Evolutionary conservation across 1,140 invertebrate genomes (phyloP).

Genomic region (Platyscapa corneri): DNA sequence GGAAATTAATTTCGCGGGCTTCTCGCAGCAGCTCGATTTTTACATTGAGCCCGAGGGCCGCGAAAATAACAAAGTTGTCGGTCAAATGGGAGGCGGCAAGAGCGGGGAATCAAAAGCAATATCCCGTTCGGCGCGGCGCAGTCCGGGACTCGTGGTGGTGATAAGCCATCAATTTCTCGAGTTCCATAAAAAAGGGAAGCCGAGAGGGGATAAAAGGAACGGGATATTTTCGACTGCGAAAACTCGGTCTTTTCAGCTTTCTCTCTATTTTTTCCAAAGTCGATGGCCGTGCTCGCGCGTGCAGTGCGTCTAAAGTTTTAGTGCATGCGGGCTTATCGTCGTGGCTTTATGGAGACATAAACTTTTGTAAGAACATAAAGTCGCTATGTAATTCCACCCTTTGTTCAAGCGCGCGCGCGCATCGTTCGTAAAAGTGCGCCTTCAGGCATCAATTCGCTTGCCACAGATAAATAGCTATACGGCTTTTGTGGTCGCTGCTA

Average conservation of each 20-base stretch:
- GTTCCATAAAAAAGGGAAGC: not conserved
- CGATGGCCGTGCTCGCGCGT: not conserved
- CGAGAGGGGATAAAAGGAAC: not conserved
- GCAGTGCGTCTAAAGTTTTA: conserved; percentile 50
- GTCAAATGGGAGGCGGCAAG: too few relatives aligned
- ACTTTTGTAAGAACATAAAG: conserved; percentile 50
- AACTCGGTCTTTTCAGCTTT: conserved; percentile 25
- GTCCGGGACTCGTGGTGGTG: not conserved
- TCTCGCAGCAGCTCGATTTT: not conserved
- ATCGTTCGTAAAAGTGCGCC: conserved; percentile 50
- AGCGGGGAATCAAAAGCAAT: too few relatives aligned
- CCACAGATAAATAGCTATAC: conserved; percentile 44
- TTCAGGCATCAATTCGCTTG: conserved; percentile 47
- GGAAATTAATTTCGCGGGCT: not conserved
- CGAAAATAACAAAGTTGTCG: not conserved
- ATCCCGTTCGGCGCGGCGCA: too few relatives aligned
- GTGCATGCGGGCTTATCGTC: conserved; percentile 50
- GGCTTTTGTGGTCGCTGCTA: conserved; percentile 40
- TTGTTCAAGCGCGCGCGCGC: conserved; percentile 37
- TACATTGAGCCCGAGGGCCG: too few relatives aligned
- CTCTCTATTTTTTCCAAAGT: conserved; percentile 32
- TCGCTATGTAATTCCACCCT: conserved; percentile 50
- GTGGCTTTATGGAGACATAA: conserved; percentile 50
- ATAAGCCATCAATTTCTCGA: conserved; percentile 28
- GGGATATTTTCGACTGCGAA: conserved; percentile 17